Evolutionary conservation across 2,888 invertebrate species (phyloP).

Genomic region (Caradrina clavipalpis): DNA sequence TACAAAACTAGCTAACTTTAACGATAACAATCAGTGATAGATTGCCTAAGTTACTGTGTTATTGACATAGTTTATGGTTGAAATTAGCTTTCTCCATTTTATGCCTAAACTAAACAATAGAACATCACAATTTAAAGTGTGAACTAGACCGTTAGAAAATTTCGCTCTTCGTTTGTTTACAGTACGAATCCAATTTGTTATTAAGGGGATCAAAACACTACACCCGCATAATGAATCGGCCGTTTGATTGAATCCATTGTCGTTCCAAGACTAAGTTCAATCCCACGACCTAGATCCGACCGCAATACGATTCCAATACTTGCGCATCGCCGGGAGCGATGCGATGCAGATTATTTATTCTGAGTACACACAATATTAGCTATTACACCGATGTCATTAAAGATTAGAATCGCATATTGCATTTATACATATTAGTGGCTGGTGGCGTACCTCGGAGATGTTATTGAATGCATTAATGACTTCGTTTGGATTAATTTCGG

Average conservation of each 20-base stretch:
- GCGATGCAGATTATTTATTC: slow-evolving; percentile 76
- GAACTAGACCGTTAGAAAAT: slow-evolving; percentile 57
- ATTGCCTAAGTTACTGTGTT: slow-evolving; percentile 27
- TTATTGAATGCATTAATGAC: slow-evolving; percentile 68
- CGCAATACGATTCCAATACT: slow-evolving; percentile 80
- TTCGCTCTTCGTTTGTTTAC: slow-evolving; percentile 49
- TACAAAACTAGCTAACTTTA: slow-evolving; percentile 25
- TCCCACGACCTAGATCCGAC: slow-evolving; percentile 80
- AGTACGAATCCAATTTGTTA: slow-evolving; percentile 56
- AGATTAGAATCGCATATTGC: slow-evolving; percentile 63
- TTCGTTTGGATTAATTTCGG: slow-evolving; percentile 47
- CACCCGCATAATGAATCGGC: slow-evolving; percentile 76
- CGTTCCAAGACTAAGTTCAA: slow-evolving; percentile 74
- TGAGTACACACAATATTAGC: slow-evolving; percentile 67
- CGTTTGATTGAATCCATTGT: slow-evolving; percentile 82
- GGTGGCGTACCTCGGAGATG: slow-evolving; percentile 55
- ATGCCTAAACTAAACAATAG: slow-evolving; percentile 41
- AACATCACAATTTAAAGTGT: slow-evolving; percentile 43
- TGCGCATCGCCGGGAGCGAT: slow-evolving; percentile 75
- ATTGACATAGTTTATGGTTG: slow-evolving; percentile 45
- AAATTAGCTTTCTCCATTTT: slow-evolving; percentile 51
- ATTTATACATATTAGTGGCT: slow-evolving; percentile 21
- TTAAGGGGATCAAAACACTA: slow-evolving; percentile 68
- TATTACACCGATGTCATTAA: slow-evolving; percentile 64
- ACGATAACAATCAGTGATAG: slow-evolving; percentile 52